These are phyloP conservation scores for Eupsilia transversa DNA, from an alignment of 2,888 invertebrate species.

Conservation along the genomic window DNA sequence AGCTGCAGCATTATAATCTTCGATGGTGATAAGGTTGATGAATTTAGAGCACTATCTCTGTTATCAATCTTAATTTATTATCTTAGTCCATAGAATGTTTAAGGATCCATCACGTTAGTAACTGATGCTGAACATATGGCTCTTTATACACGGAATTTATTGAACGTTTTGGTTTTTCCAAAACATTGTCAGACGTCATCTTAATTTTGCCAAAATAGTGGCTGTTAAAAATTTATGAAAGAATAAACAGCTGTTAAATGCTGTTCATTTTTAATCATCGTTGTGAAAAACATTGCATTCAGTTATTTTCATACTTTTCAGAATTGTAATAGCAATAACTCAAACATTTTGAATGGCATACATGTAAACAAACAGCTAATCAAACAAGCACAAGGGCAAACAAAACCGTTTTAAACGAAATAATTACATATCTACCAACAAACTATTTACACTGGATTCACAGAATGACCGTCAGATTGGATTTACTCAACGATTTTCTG, in stretches of 20 bases:
- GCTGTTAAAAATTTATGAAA: background rate
- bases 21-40: conserved; percentile 32
- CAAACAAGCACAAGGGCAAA: conserved; percentile 24
- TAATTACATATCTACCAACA: conserved; percentile 3
- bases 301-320: conserved; percentile 35
- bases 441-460: background rate
- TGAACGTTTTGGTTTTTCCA: background rate
- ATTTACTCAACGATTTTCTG: background rate
- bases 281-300: conserved; percentile 1
- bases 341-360: conserved; percentile 39
- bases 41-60: conserved; percentile 29
- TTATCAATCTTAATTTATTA: conserved; percentile 53
- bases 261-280: background rate
- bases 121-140: conserved; percentile 1
- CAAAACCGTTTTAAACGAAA: conserved; percentile 13
- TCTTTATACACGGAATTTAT: background rate
- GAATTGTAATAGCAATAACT: conserved; percentile 3
- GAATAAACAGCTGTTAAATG: conserved; percentile 1
- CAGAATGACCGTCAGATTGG: background rate
- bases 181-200: background rate
- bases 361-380: conserved; percentile 33
- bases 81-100: conserved; percentile 2
- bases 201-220: background rate
- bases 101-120: background rate
- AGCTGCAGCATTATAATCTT: background rate